Conservation (phyloP, 2,113 vertebrate genomes). For the Arizona elegans region DNA sequence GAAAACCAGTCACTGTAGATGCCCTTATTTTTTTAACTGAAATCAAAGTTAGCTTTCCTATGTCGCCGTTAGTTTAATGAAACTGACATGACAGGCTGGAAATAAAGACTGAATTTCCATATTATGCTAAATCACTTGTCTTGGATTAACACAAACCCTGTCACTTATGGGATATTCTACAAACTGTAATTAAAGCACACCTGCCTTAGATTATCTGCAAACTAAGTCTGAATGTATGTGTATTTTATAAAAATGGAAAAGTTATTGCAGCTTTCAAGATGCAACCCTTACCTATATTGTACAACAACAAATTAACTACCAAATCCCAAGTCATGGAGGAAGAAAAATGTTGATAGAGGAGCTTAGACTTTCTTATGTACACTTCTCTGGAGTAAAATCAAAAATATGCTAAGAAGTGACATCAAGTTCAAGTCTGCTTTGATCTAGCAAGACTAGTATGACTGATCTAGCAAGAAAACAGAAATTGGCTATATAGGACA, state of each 20-base stretch:
- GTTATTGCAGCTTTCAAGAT: not conserved
- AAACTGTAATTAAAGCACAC: not conserved
- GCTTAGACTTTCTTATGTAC: not conserved
- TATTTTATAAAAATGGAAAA: not conserved
- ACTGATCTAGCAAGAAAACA: not conserved
- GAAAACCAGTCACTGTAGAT: not conserved
- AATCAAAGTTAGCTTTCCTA: not conserved
- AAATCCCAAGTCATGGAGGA: not conserved
- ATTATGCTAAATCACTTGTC: not conserved
- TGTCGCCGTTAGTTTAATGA: not conserved
- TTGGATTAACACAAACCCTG: not conserved
- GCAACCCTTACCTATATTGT: not conserved
- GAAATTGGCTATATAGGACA: not conserved
- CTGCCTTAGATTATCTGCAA: not conserved
- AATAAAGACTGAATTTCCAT: not conserved
- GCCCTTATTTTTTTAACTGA: not conserved
- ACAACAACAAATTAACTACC: not conserved
- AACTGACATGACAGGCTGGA: not conserved
- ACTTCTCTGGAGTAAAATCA: not conserved
- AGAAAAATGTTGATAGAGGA: not conserved
- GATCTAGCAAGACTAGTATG: not conserved
- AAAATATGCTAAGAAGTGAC: not conserved
- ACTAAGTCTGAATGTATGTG: not conserved
- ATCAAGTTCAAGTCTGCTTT: not conserved
- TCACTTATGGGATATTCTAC: not conserved